Base-by-base conservation (phyloP, 2,113 vertebrate genomes). In the Prolemur simus region DNA sequence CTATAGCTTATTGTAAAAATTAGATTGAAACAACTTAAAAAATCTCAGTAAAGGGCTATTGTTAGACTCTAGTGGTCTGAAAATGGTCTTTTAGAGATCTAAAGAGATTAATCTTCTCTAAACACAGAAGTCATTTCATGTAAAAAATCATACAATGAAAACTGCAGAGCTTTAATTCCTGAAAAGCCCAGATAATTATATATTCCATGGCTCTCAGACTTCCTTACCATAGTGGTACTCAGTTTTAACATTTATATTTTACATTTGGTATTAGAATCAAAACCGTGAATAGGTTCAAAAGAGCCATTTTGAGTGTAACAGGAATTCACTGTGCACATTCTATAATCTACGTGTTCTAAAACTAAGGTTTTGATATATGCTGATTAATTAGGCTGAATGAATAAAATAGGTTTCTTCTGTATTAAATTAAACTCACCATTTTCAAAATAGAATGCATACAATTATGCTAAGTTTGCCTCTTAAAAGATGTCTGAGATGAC, bases 61-160 rank as follows among this genome's bases (percentile, higher is more conserved):
- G 96, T 97, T 95, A 98, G 90, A 98, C 60, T 81, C 91, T 97
- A 83, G 94, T 94, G 23, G 91, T 90, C 94, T 97, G 92, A 95
- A 96, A 98, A 98, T 69, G 92, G 76, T 95, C 96, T 98, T 98
- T 97, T 96, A 97, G 95, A 92, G 88, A 92, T 94, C 93, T 97
- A 94, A 97, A 96, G 96, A 97, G 89, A 98, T 98, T 98, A 97
- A 98, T 94, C 81, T 98, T 97, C 95, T 98, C 32, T 89, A 98
- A 98, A 98, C 96, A 98, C 69, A 96, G 13, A 98, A 98, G 96
- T 97, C 95, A 98, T 98, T 98, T 98, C 96, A 97, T 94, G 96
- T 96, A 98, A 94, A 98, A 98, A 98, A 97, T 97, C 97, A 97
- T 94, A 98, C 96, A 98, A 96, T 98, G 98, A 98, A 97, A 98